Evolutionary conservation across 2,797 vertebrate species (phyloP), one percentile per base, ranked within the genome.

Genomic region (Neoniphon sammara): DNA sequence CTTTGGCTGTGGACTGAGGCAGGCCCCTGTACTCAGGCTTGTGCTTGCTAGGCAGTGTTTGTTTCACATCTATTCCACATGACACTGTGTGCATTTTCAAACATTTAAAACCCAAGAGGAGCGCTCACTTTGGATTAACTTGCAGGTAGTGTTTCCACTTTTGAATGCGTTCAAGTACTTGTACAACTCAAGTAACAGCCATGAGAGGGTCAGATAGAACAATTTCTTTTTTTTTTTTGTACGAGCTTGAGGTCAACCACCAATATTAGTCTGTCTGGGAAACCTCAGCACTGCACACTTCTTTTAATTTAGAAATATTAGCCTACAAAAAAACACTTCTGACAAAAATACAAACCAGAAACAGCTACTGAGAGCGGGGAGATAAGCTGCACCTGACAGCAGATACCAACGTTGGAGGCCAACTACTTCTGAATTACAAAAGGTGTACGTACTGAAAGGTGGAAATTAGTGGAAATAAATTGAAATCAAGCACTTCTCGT

Each of bases 41-140:
- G 46, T 47, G 46, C 17, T 47, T 47, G 18, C 46, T 7, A 1
- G 46, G 46, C 86, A 87, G 86, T 86, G 80, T 7, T 79, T 83
- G 80, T 7, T 79, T 83, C 63, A 70, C n/a, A 66, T 42, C 62
- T 52, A 27, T 61, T 73, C 25, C 75, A 58, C 20, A 55, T 63
- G 31, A 31, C 34, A 36, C 7, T 9, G 6, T 36, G 34, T 36
- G 34, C 7, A 42, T 42, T 11, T 66, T 64, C 17, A 42, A 54
- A 69, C 44, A 61, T 36, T 18, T 15, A 60, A 34, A 66, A 49
- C 25, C 27, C 1, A 54, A 8, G 20, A 67, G 61, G 23, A 78
- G 69, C 25, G 18, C 46, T 53, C 20, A 11, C 6, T 47, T 47
- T n/a, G 18, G 46, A 17, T 18, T 47, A 47, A 17, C 31, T 56